Conservation (phyloP, 2,888 invertebrate genomes). For the Uropetala carovei region DNA sequence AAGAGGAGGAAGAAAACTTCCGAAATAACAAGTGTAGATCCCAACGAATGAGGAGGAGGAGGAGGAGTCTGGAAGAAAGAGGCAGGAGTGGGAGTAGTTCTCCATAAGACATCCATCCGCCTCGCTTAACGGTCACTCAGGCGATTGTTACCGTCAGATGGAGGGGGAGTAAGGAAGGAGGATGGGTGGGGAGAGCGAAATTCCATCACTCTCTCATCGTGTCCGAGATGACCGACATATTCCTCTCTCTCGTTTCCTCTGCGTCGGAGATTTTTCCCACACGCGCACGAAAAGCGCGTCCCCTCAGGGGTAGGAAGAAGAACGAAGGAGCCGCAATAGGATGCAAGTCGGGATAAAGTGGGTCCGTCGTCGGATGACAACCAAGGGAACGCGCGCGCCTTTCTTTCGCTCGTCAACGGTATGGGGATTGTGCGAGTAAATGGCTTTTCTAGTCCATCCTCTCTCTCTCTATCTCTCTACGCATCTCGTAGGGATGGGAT, state of each 20-base stretch:
- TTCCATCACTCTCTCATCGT: slow-evolving; percentile 38
- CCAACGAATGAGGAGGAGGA: background rate
- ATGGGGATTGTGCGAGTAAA: too few species aligned
- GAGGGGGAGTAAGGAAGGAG: background rate
- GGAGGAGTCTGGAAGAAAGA: too few species aligned
- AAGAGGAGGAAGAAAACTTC: background rate
- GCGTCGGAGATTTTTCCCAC: background rate
- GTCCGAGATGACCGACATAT: slow-evolving; percentile 49
- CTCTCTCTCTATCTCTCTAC: too few species aligned
- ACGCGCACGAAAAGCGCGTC: background rate
- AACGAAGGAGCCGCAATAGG: background rate
- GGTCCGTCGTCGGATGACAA: too few species aligned
- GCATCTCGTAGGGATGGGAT: too few species aligned
- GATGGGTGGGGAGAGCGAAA: background rate
- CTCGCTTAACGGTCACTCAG: background rate
- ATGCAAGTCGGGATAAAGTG: background rate
- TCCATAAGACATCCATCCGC: background rate
- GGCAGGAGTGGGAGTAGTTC: background rate
- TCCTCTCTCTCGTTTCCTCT: background rate
- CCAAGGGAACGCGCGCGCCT: too few species aligned
- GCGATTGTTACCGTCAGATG: background rate
- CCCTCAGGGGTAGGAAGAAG: too few species aligned
- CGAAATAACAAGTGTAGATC: background rate
- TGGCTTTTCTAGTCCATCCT: too few species aligned
- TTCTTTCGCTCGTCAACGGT: too few species aligned